Conservation (phyloP, 2,888 invertebrate species). For the Odontomyia ornata region DNA sequence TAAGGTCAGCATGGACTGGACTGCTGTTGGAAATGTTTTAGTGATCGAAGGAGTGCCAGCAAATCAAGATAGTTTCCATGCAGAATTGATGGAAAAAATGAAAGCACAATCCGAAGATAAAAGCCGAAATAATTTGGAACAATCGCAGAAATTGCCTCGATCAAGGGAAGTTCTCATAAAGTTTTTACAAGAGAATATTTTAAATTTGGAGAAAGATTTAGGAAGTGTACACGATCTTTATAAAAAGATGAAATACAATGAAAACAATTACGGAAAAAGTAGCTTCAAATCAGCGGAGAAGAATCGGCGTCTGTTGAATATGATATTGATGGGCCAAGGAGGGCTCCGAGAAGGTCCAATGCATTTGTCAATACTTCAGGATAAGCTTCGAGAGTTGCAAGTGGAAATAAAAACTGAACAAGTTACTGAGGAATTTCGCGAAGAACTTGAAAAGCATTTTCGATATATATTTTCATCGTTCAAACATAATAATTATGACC, state of each 20-base stretch:
- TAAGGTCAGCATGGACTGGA: slow-evolving; percentile 58
- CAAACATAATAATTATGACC: slow-evolving; percentile 59
- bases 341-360: slow-evolving; percentile 67
- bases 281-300: slow-evolving; percentile 64
- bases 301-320: slow-evolving; percentile 67
- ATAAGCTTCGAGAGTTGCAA: slow-evolving; percentile 60
- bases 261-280: slow-evolving; percentile 65
- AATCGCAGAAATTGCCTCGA: slow-evolving; percentile 58
- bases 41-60: slow-evolving; percentile 66
- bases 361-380: slow-evolving; percentile 65
- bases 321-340: slow-evolving; percentile 70
- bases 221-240: slow-evolving; percentile 67
- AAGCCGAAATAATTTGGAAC: slow-evolving; percentile 54
- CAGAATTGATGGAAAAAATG: slow-evolving; percentile 64
- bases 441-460: slow-evolving; percentile 67
- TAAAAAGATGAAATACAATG: slow-evolving; percentile 64
- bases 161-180: slow-evolving; percentile 58
- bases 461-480: slow-evolving; percentile 66
- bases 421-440: slow-evolving; percentile 63
- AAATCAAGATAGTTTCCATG: slow-evolving; percentile 67
- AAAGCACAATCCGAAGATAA: slow-evolving; percentile 54
- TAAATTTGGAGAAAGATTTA: slow-evolving; percentile 59
- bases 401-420: slow-evolving; percentile 56
- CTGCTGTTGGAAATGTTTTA: slow-evolving; percentile 65
- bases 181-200: slow-evolving; percentile 59